A percentile compares a stretch with the other conserved stretches of the same genome.
Evolutionary conservation across 2,797 vertebrate genomes (phyloP).

Genomic region (Geotrypetes seraphini): DNA sequence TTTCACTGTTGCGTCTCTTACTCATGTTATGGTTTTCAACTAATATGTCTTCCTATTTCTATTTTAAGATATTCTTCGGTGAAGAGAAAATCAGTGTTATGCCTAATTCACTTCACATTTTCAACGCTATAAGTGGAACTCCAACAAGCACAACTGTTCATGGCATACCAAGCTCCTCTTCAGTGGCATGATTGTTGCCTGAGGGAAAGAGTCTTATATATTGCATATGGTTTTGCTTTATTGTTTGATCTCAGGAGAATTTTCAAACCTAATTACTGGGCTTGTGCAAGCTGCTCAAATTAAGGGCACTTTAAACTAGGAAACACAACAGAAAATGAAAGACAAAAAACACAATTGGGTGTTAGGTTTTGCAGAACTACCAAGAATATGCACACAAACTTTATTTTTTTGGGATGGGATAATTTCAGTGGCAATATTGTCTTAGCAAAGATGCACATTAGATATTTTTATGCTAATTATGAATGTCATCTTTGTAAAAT

Average conservation of each 20-base stretch:
- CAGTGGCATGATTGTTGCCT: constrained; percentile 66
- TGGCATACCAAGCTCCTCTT: constrained; percentile 79
- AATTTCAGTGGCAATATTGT: constrained; percentile 41
- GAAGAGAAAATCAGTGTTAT: constrained; percentile 74
- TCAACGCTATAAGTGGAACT: constrained; percentile 91
- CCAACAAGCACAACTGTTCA: constrained; percentile 73
- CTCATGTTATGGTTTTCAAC: no score
- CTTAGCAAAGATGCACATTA: constrained; percentile 26
- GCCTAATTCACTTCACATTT: constrained; percentile 85
- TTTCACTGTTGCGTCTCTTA: neutral
- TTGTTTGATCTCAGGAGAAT: constrained; percentile 52
- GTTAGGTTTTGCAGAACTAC: constrained; percentile 27
- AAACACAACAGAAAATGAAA: constrained; percentile 17
- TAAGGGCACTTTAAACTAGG: constrained; percentile 7
- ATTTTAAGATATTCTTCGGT: constrained; percentile 70
- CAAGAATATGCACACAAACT: constrained; percentile 18
- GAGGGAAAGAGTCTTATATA: constrained; percentile 10
- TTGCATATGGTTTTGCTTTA: constrained; percentile 24
- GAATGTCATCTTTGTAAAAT: constrained; percentile 21
- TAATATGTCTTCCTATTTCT: no score
- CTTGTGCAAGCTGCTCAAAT: constrained; percentile 17
- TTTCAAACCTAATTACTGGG: constrained; percentile 35
- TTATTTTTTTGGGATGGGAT: constrained; percentile 37
- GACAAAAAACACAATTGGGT: constrained; percentile 9
- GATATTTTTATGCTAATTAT: constrained; percentile 26